phyloP scores from a whole-genome alignment of 2,797 vertebrate species.

The Acanthopagrus latus region DNA sequence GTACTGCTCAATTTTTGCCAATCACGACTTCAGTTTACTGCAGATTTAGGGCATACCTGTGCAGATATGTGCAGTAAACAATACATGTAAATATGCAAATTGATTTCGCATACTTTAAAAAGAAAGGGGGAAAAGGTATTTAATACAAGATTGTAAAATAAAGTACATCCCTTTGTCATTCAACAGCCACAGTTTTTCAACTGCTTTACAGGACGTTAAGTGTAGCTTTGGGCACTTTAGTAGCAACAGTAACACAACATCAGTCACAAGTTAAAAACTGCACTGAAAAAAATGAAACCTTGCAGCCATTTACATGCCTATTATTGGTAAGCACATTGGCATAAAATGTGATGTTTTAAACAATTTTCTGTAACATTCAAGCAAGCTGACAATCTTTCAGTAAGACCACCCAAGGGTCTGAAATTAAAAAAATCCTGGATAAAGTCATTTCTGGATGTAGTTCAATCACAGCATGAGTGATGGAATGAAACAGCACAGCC shows the following conservation, averaged over 20 bases:
- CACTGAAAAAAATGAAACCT: constrained; percentile 11
- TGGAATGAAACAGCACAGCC: constrained; percentile 10
- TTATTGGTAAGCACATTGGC: not conserved
- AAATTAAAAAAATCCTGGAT: constrained; percentile 25
- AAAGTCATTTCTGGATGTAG: constrained; percentile 27
- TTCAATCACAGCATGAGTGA: constrained; percentile 24
- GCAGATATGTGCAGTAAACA: not conserved
- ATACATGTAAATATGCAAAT: not conserved
- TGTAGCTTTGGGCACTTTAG: not conserved
- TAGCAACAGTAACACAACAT: constrained; percentile 12
- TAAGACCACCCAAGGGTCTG: constrained; percentile 6
- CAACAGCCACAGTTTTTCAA: not conserved
- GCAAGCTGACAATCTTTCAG: constrained; percentile 8
- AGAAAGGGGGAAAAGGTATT: not conserved
- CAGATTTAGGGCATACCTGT: constrained; percentile 6
- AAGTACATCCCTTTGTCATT: not conserved
- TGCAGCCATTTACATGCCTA: not conserved
- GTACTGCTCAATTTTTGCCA: constrained; percentile 26
- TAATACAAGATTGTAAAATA: constrained; percentile 1
- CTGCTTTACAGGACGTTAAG: not conserved
- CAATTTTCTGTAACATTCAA: constrained; percentile 14
- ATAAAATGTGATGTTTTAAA: constrained; percentile 11
- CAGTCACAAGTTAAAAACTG: constrained; percentile 6
- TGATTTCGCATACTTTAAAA: not conserved
- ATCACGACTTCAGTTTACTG: not conserved